Conservation (phyloP, 2,797 vertebrate genomes). For the Poliocrania exsul region DNA sequence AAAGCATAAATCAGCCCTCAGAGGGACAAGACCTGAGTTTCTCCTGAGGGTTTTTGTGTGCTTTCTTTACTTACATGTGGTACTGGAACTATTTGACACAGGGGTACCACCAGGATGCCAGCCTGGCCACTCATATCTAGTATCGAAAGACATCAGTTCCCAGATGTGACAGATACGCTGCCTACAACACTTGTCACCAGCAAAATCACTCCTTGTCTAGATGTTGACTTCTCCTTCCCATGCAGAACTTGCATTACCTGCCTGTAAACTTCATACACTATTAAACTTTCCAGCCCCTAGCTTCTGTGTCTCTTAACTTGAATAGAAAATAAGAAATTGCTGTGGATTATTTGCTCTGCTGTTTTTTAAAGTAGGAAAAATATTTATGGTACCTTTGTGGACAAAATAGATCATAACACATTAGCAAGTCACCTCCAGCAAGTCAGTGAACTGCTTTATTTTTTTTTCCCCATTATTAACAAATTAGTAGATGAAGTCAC, state of each 20-base stretch:
- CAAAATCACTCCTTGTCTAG: not conserved
- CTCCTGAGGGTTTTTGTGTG: not conserved
- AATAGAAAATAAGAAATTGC: not conserved
- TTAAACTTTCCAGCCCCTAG: not conserved
- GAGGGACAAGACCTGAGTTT: not conserved
- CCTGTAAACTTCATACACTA: not conserved
- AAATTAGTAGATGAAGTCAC: not conserved
- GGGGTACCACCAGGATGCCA: not conserved
- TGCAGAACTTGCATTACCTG: not conserved
- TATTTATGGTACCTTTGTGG: not conserved
- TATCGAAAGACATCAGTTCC: not conserved
- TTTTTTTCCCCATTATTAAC: not conserved
- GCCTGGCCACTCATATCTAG: not conserved
- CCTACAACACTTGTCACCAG: not conserved
- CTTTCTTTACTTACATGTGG: not conserved
- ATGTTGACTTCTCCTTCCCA: not conserved
- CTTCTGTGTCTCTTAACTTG: not conserved
- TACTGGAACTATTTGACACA: not conserved
- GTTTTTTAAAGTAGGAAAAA: not conserved
- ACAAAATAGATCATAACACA: not conserved
- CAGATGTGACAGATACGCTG: not conserved
- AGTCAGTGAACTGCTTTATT: not conserved
- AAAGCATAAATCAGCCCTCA: not conserved
- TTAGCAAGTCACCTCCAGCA: not conserved
- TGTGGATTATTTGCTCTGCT: not conserved